phyloP scores from a whole-genome alignment of 2,113 vertebrate species.

The Tragelaphus buxtoni region DNA sequence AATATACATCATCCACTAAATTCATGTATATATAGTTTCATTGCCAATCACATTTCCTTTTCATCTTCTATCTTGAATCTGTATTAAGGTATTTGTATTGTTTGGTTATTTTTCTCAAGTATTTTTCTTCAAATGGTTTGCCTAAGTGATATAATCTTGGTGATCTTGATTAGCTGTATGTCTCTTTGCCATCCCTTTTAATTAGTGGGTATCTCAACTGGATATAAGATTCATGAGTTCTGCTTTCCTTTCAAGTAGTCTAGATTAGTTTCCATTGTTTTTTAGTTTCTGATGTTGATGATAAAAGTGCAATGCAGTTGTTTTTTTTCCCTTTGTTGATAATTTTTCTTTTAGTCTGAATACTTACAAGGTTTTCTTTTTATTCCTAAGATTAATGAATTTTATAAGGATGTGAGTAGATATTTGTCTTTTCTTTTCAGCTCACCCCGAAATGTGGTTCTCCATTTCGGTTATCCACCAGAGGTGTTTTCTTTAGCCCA shows the following conservation, averaged over 20 bases:
- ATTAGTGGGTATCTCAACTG: background rate
- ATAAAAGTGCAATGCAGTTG: background rate
- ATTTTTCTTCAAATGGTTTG: background rate
- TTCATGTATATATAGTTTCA: background rate
- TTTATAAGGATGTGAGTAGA: background rate
- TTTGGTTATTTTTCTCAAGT: background rate
- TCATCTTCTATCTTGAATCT: background rate
- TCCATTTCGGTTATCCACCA: background rate
- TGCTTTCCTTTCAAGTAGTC: background rate
- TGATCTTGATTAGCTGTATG: background rate
- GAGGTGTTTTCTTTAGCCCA: background rate
- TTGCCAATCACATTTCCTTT: background rate
- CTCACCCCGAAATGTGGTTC: background rate
- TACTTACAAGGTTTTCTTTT: background rate
- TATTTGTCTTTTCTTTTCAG: background rate
- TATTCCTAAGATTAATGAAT: background rate
- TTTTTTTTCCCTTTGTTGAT: background rate
- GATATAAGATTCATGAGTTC: background rate
- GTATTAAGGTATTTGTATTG: background rate
- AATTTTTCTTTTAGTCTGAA: conserved; percentile 3
- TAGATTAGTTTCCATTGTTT: background rate
- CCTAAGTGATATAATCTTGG: background rate
- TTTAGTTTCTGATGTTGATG: background rate
- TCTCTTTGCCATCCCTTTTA: background rate
- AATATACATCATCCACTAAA: background rate